A percentile compares a stretch with the other conserved stretches of the same genome.
These are phyloP conservation scores for Limonius californicus DNA, from an alignment of 1,140 invertebrate species.

Conservation along the genomic window DNA sequence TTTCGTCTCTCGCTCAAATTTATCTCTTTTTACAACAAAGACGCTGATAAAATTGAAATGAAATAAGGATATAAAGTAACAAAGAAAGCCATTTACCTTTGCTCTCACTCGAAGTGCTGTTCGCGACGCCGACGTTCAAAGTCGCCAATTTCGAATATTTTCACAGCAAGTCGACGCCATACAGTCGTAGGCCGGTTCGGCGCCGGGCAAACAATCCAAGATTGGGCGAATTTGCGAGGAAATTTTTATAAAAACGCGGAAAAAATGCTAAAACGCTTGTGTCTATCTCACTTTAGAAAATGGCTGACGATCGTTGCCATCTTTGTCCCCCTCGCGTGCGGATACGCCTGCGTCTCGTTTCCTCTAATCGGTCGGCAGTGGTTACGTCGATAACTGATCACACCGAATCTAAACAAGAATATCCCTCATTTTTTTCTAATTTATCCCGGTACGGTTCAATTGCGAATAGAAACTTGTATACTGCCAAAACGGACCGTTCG, in stretches of 20 bases:
- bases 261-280: slow-evolving; percentile 35
- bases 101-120: slow-evolving; percentile 28
- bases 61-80: slow-evolving; percentile 46
- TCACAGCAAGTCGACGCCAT: background rate
- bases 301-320: slow-evolving; percentile 48
- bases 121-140: slow-evolving; percentile 18
- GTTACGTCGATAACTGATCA: too few relatives aligned
- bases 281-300: slow-evolving; percentile 49
- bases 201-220: slow-evolving; percentile 13
- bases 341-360: slow-evolving; percentile 18
- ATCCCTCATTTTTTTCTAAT: too few relatives aligned
- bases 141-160: background rate
- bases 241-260: slow-evolving; percentile 15
- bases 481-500: too few relatives aligned
- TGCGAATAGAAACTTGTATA: too few relatives aligned
- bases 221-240: slow-evolving; percentile 19
- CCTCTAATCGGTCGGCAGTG: too few relatives aligned
- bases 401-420: too few relatives aligned
- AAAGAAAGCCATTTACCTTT: slow-evolving; percentile 46
- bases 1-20: slow-evolving; percentile 34
- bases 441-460: too few relatives aligned
- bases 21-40: slow-evolving; percentile 47
- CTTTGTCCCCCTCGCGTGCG: slow-evolving; percentile 43
- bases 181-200: background rate
- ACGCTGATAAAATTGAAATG: slow-evolving; percentile 45